phyloP scores from a whole-genome alignment of 2,113 vertebrate genomes.

The Oxygymnocypris stewartii region DNA sequence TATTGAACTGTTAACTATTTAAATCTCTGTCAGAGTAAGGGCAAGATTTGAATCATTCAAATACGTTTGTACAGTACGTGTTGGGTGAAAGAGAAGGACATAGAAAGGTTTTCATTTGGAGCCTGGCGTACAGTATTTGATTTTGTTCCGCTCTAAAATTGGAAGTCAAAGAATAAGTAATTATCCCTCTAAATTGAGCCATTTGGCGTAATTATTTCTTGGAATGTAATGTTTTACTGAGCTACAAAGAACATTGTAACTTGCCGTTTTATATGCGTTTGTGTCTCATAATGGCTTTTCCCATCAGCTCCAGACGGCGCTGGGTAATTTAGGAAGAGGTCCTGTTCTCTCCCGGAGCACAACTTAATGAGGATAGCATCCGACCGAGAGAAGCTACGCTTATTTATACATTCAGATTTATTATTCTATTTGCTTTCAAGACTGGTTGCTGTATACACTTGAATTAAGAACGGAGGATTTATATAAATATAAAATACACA shows the following conservation, averaged over 20 bases:
- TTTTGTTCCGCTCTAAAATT: slow-evolving; percentile 29
- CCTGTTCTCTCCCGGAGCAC: slow-evolving; percentile 1
- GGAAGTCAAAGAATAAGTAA: slow-evolving; percentile 37
- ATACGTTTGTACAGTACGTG: neutral
- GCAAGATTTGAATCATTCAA: slow-evolving; percentile 28
- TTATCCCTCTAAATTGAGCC: slow-evolving; percentile 37
- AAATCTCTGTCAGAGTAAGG: neutral
- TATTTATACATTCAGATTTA: neutral
- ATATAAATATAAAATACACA: neutral
- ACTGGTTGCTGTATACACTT: neutral
- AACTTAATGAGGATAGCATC: slow-evolving; percentile 33
- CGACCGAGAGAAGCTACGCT: neutral
- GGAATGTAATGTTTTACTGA: slow-evolving; percentile 31
- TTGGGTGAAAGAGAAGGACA: neutral
- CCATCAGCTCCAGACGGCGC: slow-evolving; percentile 10
- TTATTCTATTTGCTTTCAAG: neutral
- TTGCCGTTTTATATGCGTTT: slow-evolving; percentile 32
- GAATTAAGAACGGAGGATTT: neutral
- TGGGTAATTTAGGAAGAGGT: slow-evolving; percentile 23
- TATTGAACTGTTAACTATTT: neutral
- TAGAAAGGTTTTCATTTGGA: neutral
- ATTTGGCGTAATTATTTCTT: slow-evolving; percentile 46
- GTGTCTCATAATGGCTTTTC: slow-evolving; percentile 37
- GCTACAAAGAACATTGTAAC: slow-evolving; percentile 45
- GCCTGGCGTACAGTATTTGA: slow-evolving; percentile 22